Evolutionary conservation across 2,888 invertebrate species (phyloP).

Genomic region (Cheiracanthium punctorium): DNA sequence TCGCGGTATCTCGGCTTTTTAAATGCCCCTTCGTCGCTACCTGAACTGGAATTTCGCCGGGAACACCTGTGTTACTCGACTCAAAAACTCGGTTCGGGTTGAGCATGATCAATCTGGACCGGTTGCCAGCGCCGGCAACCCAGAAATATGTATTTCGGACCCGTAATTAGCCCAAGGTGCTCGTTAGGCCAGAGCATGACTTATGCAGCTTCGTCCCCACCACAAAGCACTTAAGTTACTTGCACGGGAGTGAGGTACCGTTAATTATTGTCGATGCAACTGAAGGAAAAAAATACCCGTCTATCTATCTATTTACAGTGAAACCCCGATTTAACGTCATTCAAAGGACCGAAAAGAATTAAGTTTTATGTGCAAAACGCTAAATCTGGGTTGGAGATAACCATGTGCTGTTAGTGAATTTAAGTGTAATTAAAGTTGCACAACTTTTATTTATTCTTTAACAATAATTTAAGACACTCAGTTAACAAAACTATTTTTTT

Average conservation of each 20-base stretch:
- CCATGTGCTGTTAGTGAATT: too few species aligned
- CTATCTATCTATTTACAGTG: too few species aligned
- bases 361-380: too few species aligned
- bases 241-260: not conserved
- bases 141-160: not conserved
- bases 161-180: constrained; percentile 65
- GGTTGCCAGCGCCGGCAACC: not conserved
- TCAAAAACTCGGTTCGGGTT: constrained; percentile 62
- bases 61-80: constrained; percentile 69
- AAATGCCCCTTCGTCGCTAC: constrained; percentile 45
- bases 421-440: too few species aligned
- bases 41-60: constrained; percentile 55
- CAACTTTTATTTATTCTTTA: too few species aligned
- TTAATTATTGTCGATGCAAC: not conserved
- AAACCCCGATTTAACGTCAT: too few species aligned
- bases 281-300: too few species aligned
- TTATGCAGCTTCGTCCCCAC: constrained; percentile 42
- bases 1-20: constrained; percentile 39
- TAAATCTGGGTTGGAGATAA: too few species aligned
- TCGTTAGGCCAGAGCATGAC: constrained; percentile 54
- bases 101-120: constrained; percentile 66
- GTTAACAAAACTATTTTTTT: too few species aligned
- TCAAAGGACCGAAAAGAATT: too few species aligned
- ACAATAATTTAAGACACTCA: too few species aligned
- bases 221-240: too few species aligned